These are phyloP conservation scores for Pristionchus entomophagus DNA, from an alignment of 2,888 invertebrate species.

Conservation along the genomic window DNA sequence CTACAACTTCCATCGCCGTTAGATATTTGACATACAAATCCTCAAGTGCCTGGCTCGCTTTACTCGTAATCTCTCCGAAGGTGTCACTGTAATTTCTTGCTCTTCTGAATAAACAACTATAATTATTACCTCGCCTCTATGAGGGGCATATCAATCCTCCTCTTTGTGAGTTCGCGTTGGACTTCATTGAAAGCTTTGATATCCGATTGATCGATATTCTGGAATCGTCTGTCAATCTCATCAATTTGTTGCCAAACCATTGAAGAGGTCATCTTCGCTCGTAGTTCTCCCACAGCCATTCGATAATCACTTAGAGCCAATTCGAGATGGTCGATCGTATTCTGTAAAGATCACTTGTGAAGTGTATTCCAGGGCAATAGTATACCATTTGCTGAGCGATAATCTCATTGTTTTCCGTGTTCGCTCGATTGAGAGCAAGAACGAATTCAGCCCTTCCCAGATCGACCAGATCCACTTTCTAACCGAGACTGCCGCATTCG, in stretches of 20 bases:
- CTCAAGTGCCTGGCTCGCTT: neutral
- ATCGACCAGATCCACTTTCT: conserved; percentile 12
- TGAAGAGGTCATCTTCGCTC: neutral
- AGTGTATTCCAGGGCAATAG: too few relatives aligned
- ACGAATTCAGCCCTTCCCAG: neutral
- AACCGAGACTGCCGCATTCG: neutral
- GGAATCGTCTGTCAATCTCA: too few relatives aligned
- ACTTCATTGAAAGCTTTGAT: neutral
- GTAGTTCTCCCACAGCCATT: neutral
- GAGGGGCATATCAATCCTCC: neutral
- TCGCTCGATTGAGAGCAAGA: conserved; percentile 2
- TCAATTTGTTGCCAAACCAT: neutral
- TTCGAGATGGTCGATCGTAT: neutral
- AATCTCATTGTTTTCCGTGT: neutral
- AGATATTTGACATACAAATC: too few relatives aligned
- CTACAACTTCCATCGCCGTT: too few relatives aligned
- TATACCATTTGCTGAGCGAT: conserved; percentile 2
- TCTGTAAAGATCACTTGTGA: too few relatives aligned
- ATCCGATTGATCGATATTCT: neutral
- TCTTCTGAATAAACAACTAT: too few relatives aligned
- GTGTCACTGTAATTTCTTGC: neutral
- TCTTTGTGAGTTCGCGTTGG: neutral
- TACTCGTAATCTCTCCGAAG: neutral
- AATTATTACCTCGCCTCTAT: neutral
- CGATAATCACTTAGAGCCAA: neutral